Conservation (phyloP, 2,797 vertebrate species). For the Triplophysa bombifrons region DNA sequence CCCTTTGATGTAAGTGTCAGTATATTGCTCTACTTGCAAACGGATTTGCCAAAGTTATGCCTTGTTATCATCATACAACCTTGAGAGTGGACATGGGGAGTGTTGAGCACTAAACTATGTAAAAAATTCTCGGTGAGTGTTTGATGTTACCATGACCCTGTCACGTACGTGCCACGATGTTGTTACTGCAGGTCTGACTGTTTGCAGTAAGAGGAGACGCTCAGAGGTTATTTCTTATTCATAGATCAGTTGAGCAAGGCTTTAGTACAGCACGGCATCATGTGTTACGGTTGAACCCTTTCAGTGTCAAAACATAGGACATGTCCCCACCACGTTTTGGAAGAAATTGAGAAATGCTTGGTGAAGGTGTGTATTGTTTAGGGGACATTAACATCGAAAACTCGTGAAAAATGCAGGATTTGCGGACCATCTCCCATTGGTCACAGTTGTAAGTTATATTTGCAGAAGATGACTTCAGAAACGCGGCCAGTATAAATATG, state of each 20-base stretch:
- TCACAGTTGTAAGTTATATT: too few relatives aligned
- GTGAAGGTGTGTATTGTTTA: too few relatives aligned
- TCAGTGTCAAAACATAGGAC: not conserved
- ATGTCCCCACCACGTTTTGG: too few relatives aligned
- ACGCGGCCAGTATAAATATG: too few relatives aligned
- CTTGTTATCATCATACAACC: not conserved
- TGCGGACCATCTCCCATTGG: too few relatives aligned
- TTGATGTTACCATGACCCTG: not conserved
- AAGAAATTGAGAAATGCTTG: too few relatives aligned
- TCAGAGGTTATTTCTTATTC: constrained; percentile 51
- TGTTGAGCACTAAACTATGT: not conserved
- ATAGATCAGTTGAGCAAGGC: constrained; percentile 37
- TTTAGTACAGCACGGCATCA: constrained; percentile 34
- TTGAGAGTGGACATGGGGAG: too few relatives aligned
- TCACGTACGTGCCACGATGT: constrained; percentile 11
- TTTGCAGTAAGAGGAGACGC: constrained; percentile 47
- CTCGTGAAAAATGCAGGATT: too few relatives aligned
- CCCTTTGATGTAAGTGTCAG: too few relatives aligned
- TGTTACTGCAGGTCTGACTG: constrained; percentile 27
- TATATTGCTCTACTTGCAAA: not conserved
- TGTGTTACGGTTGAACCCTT: constrained; percentile 17
- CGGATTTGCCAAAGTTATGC: not conserved
- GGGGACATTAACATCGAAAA: too few relatives aligned
- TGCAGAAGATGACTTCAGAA: too few relatives aligned
- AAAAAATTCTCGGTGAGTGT: not conserved